Evolutionary conservation across 2,797 vertebrate genomes (phyloP).

Genomic region (Myripristis murdjan): DNA sequence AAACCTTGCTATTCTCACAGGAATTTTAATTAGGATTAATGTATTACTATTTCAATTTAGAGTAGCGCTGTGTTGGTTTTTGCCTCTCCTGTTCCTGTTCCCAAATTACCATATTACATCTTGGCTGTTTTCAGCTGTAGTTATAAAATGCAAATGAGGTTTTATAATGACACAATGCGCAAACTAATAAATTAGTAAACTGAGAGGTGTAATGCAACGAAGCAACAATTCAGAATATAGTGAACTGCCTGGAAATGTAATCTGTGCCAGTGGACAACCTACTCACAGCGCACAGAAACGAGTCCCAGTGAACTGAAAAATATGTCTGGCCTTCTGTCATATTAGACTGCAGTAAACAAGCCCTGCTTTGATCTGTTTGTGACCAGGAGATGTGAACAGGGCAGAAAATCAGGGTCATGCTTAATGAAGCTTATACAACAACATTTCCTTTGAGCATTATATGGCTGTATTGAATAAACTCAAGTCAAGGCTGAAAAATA

Average conservation of each 20-base stretch:
- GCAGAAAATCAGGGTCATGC: constrained; percentile 58
- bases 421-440: constrained; percentile 70
- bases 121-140: constrained; percentile 52
- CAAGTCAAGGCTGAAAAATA: constrained; percentile 32
- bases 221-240: constrained; percentile 18
- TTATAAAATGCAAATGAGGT: constrained; percentile 76
- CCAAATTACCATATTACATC: constrained; percentile 74
- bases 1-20: constrained; percentile 51
- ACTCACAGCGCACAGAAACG: constrained; percentile 14
- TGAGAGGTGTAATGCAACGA: constrained; percentile 53
- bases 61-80: constrained; percentile 53
- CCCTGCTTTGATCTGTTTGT: constrained; percentile 51
- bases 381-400: constrained; percentile 56
- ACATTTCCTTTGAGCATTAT: constrained; percentile 58
- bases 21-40: constrained; percentile 76
- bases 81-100: constrained; percentile 44
- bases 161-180: constrained; percentile 58
- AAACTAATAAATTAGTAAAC: constrained; percentile 62
- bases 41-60: constrained; percentile 71
- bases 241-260: constrained; percentile 22
- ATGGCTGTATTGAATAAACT: constrained; percentile 22
- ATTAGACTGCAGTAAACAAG: constrained; percentile 64
- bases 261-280: constrained; percentile 24
- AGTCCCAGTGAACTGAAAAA: constrained; percentile 32
- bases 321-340: constrained; percentile 32